Evolutionary conservation across 2,888 invertebrate species (phyloP).

Genomic region (Lochmaea capreae): DNA sequence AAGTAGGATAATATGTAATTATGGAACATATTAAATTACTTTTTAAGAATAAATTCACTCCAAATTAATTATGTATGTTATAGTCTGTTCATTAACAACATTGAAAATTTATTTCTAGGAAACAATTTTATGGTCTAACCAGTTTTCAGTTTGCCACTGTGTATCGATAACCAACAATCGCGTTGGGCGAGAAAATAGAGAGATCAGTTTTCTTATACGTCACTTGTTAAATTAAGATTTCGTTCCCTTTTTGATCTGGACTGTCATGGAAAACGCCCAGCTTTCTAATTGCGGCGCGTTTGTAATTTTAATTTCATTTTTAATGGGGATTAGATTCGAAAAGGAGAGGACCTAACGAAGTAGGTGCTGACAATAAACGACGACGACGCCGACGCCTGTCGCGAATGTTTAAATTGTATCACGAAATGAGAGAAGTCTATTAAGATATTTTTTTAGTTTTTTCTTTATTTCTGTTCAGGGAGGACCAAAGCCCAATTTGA

Average conservation of each 20-base stretch:
- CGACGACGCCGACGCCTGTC: neutral
- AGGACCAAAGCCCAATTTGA: too few relatives aligned
- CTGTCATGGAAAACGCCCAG: constrained; percentile 50
- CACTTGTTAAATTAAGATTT: constrained; percentile 65
- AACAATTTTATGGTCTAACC: too few relatives aligned
- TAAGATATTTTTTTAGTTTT: too few relatives aligned
- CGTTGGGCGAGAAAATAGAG: constrained; percentile 64
- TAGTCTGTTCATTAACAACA: too few relatives aligned
- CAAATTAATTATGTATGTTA: too few relatives aligned
- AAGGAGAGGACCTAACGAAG: constrained; percentile 37
- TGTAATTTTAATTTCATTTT: constrained; percentile 59
- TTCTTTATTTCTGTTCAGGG: too few relatives aligned
- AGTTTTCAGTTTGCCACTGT: constrained; percentile 12
- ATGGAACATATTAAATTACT: too few relatives aligned
- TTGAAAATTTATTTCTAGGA: too few relatives aligned
- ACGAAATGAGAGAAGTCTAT: neutral
- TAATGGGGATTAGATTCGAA: constrained; percentile 42
- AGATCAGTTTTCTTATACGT: constrained; percentile 61
- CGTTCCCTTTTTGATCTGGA: constrained; percentile 54
- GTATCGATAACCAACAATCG: constrained; percentile 54
- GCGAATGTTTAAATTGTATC: constrained; percentile 22
- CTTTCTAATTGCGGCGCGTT: constrained; percentile 56
- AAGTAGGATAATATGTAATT: too few relatives aligned
- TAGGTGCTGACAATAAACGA: constrained; percentile 32
- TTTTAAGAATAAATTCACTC: too few relatives aligned